Evolutionary conservation across 2,113 vertebrate genomes (phyloP).

Genomic region (Mionectes macconnelli): DNA sequence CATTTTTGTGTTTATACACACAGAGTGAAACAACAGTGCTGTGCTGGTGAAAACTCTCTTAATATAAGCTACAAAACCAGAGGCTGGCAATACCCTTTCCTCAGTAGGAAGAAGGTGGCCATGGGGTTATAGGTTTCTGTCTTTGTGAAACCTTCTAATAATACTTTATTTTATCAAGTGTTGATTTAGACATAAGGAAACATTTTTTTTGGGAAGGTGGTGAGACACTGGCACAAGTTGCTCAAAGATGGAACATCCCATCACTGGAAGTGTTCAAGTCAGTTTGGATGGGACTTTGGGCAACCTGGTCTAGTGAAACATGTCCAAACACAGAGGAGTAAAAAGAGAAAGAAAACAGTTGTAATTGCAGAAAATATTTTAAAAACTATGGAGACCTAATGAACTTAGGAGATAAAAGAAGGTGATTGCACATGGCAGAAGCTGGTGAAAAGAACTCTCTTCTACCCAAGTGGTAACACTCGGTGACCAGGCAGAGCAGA

Average conservation of each 20-base stretch:
- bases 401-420: background rate
- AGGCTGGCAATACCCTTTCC: background rate
- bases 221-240: background rate
- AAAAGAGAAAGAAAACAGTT: background rate
- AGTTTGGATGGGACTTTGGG: background rate
- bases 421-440: background rate
- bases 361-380: background rate
- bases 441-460: background rate
- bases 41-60: background rate
- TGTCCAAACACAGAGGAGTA: background rate
- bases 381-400: background rate
- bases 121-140: background rate
- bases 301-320: background rate
- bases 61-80: background rate
- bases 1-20: background rate
- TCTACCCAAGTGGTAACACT: background rate
- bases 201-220: background rate
- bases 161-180: background rate
- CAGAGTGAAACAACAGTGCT: background rate
- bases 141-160: background rate
- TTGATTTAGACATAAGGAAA: background rate
- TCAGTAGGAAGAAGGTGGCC: background rate
- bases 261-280: background rate
- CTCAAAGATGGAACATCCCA: background rate
- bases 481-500: background rate